A percentile compares a stretch with the other conserved stretches of the same genome.
These are phyloP conservation scores for Conchocele bisecta DNA, from an alignment of 2,888 invertebrate species.

Conservation along the genomic window DNA sequence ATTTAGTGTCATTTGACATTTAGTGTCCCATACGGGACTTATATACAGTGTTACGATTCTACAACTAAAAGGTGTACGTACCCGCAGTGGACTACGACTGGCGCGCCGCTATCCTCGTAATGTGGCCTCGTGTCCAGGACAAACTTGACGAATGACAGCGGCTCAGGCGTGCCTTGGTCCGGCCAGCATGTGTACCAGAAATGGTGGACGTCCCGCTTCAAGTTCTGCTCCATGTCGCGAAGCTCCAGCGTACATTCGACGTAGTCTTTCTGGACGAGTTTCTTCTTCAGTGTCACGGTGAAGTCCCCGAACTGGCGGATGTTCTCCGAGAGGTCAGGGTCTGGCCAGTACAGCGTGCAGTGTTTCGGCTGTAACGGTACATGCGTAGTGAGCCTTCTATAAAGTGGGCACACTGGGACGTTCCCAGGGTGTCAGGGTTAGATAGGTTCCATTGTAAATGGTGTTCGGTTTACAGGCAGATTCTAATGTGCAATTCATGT, in stretches of 20 bases:
- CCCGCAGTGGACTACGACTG: conserved; percentile 83
- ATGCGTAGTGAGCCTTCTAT: too few relatives aligned
- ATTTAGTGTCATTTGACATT: too few relatives aligned
- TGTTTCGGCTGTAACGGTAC: conserved; percentile 87
- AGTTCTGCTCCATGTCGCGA: conserved; percentile 88
- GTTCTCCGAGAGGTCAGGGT: conserved; percentile 95
- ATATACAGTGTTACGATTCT: too few relatives aligned
- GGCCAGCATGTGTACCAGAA: conserved; percentile 97
- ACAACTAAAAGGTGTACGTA: conserved; percentile 51
- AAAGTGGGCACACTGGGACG: too few relatives aligned
- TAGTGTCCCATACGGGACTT: too few relatives aligned
- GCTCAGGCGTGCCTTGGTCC: conserved; percentile 92
- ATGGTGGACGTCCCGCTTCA: conserved; percentile 93
- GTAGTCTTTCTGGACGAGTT: conserved; percentile 95
- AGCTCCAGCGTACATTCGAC: conserved; percentile 93
- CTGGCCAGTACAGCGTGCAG: conserved; percentile 95
- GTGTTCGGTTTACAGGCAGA: too few relatives aligned
- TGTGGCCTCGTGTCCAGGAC: conserved; percentile 90
- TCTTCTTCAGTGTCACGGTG: conserved; percentile 92
- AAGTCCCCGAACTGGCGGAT: conserved; percentile 93
- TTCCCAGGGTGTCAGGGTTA: too few relatives aligned
- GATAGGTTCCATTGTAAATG: too few relatives aligned
- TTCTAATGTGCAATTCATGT: too few relatives aligned
- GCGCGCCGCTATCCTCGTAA: conserved; percentile 79
- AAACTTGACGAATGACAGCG: conserved; percentile 93